These are phyloP conservation scores for Apostichopus japonicus DNA, from an alignment of 35 echinoderm and acorn worm genomes.

Conservation along the genomic window DNA sequence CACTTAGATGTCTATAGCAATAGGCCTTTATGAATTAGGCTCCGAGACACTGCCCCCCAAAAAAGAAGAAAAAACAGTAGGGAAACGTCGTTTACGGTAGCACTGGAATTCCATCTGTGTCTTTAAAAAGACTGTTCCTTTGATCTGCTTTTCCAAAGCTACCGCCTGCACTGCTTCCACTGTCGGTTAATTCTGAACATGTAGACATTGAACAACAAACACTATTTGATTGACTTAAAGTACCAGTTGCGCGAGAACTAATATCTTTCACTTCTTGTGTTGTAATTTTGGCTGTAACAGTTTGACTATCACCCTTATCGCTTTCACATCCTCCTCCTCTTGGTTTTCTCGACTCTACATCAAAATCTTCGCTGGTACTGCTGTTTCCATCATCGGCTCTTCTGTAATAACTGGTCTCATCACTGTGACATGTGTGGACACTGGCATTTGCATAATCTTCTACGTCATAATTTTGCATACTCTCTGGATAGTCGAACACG, in stretches of 20 bases:
- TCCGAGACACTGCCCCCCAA: not conserved
- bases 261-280: not conserved
- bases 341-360: not conserved
- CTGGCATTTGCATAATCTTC: not conserved
- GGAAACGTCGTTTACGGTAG: slow-evolving; percentile 1
- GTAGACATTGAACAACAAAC: slow-evolving; percentile 87
- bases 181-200: slow-evolving; percentile 83
- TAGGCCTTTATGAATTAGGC: not conserved
- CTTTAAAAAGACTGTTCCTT: slow-evolving; percentile 56
- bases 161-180: slow-evolving; percentile 79
- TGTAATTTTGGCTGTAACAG: not conserved
- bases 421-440: slow-evolving; percentile 25
- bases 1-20: not conserved
- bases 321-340: not conserved
- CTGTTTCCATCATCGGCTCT: not conserved
- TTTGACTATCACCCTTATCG: not conserved
- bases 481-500: slow-evolving; percentile 43
- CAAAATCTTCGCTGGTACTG: slow-evolving; percentile 42
- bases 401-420: slow-evolving; percentile 42
- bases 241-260: not conserved
- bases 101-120: slow-evolving; percentile 36
- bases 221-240: slow-evolving; percentile 58
- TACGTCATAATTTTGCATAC: slow-evolving; percentile 45
- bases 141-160: slow-evolving; percentile 85
- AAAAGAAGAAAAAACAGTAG: not conserved